Percentiles rank a stretch among this genome's conserved stretches.
These are phyloP conservation scores for Tenthredo notha DNA, from an alignment of 2,888 invertebrate species.

Conservation along the genomic window DNA sequence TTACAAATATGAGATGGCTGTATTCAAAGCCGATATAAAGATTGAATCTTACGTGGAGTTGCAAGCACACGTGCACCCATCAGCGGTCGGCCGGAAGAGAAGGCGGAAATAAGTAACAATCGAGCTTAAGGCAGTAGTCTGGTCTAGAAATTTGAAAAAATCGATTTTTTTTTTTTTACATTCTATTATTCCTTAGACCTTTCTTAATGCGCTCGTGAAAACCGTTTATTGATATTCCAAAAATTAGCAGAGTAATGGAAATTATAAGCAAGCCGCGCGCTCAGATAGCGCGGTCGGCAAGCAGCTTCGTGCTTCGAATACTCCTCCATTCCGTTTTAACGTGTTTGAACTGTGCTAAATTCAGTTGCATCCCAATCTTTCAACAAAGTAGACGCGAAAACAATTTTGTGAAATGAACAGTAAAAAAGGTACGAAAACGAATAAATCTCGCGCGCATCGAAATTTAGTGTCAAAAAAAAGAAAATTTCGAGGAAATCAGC, in stretches of 20 bases:
- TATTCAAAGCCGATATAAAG: not conserved
- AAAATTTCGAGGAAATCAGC: too few species aligned
- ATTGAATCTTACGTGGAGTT: not conserved
- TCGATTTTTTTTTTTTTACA: not conserved
- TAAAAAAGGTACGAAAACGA: too few species aligned
- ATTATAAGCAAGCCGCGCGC: conserved; percentile 12
- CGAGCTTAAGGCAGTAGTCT: not conserved
- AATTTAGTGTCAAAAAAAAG: too few species aligned
- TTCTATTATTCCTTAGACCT: conserved; percentile 10
- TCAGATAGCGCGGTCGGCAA: not conserved
- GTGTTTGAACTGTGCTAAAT: too few species aligned
- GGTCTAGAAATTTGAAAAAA: conserved; percentile 1
- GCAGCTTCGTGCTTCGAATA: not conserved
- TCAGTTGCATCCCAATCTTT: too few species aligned
- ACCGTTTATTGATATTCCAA: not conserved
- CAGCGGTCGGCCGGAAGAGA: not conserved
- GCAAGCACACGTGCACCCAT: not conserved
- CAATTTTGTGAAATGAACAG: too few species aligned
- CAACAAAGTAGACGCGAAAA: too few species aligned
- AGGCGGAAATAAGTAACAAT: not conserved
- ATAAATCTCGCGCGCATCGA: too few species aligned
- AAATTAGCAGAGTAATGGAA: conserved; percentile 16
- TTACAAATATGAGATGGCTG: not conserved
- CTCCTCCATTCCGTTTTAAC: too few species aligned
- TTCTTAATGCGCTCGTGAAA: conserved; percentile 7